Evolutionary conservation across 2,797 vertebrate genomes (phyloP).

Genomic region (Pseudotriccus pelzelni): DNA sequence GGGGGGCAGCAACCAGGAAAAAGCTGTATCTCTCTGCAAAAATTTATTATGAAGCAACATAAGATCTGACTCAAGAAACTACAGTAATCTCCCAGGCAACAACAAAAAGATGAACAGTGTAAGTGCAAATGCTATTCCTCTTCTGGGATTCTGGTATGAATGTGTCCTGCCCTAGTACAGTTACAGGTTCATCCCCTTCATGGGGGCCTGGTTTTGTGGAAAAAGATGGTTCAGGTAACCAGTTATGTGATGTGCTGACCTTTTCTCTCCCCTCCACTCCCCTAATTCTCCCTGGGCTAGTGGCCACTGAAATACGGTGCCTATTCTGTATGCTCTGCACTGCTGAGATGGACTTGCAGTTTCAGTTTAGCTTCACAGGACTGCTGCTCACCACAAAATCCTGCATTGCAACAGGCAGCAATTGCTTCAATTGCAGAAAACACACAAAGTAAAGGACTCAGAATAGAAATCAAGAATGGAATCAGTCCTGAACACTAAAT

Average conservation of each 20-base stretch:
- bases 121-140: background rate
- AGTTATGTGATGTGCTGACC: background rate
- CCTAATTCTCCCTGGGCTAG: background rate
- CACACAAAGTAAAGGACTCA: background rate
- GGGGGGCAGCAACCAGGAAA: background rate
- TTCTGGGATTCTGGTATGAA: background rate
- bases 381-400: background rate
- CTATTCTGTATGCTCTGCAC: background rate
- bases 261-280: background rate
- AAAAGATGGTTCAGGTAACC: background rate
- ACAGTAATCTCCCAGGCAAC: slow-evolving; percentile 5
- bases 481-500: background rate
- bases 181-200: background rate
- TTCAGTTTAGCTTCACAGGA: slow-evolving; percentile 10
- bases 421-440: background rate
- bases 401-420: background rate
- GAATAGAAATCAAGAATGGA: background rate
- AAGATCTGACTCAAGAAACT: slow-evolving; percentile 10
- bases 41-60: background rate
- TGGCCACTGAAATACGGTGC: background rate
- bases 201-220: background rate
- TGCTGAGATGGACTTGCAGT: background rate
- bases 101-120: background rate
- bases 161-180: background rate
- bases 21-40: background rate